These are phyloP conservation scores for Ceratosolen fusciceps DNA, from an alignment of 1,140 invertebrate genomes.

Conservation along the genomic window DNA sequence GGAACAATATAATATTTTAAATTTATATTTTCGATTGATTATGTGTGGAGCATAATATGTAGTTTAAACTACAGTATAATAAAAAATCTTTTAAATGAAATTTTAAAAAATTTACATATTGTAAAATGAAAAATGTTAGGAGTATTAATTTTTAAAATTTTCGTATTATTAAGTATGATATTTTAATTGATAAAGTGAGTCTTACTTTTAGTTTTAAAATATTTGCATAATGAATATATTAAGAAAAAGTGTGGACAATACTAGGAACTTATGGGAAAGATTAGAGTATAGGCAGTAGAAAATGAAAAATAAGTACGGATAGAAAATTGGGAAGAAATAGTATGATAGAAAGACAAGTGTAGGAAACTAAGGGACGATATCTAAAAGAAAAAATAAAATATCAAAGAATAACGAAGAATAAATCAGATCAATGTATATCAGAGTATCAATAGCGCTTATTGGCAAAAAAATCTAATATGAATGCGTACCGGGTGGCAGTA, in stretches of 20 bases:
- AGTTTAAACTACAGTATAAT: too few relatives aligned
- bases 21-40: too few relatives aligned
- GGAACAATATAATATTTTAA: too few relatives aligned
- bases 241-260: too few relatives aligned
- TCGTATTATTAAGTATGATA: background rate
- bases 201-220: too few relatives aligned
- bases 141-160: background rate
- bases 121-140: too few relatives aligned
- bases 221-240: too few relatives aligned
- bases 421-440: too few relatives aligned
- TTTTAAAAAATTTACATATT: too few relatives aligned
- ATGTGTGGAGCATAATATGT: too few relatives aligned
- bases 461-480: slow-evolving; percentile 44
- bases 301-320: background rate
- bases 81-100: too few relatives aligned
- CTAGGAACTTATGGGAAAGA: background rate
- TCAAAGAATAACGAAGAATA: background rate
- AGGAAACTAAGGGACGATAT: background rate
- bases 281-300: too few relatives aligned
- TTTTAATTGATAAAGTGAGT: background rate
- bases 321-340: background rate
- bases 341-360: background rate
- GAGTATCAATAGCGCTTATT: background rate
- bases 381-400: background rate
- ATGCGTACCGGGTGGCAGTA: background rate